phyloP scores from a whole-genome alignment of 92 coral and sea anemone species.

The Zoanthus sociatus region DNA sequence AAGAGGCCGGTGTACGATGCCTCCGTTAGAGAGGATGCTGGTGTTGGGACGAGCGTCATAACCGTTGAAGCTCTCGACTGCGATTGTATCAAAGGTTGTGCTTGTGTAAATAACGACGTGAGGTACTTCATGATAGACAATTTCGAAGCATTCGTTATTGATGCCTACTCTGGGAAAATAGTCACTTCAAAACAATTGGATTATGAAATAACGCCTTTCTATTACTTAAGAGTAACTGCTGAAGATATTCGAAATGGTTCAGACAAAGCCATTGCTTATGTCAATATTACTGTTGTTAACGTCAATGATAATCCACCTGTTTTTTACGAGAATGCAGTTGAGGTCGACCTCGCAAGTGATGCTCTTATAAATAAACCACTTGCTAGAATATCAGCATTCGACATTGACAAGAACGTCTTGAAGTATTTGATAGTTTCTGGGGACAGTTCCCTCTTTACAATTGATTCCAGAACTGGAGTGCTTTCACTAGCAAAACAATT shows the following conservation, averaged over 20 bases:
- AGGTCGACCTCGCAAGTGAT: slow-evolving; percentile 68
- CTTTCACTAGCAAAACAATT: slow-evolving; percentile 53
- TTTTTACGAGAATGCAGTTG: slow-evolving; percentile 57
- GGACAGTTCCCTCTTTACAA: slow-evolving; percentile 59
- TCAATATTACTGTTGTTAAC: slow-evolving; percentile 67
- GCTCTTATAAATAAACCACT: slow-evolving; percentile 68
- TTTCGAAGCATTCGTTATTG: slow-evolving; percentile 58
- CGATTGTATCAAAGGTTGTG: slow-evolving; percentile 79
- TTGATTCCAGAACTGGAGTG: slow-evolving; percentile 64
- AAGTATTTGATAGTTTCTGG: slow-evolving; percentile 63
- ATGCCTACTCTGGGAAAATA: slow-evolving; percentile 76
- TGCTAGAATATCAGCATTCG: slow-evolving; percentile 73
- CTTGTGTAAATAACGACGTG: slow-evolving; percentile 72
- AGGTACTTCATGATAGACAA: slow-evolving; percentile 63
- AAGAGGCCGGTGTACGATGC: slow-evolving; percentile 65
- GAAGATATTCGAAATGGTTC: slow-evolving; percentile 50
- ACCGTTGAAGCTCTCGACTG: slow-evolving; percentile 90
- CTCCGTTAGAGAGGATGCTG: slow-evolving; percentile 66
- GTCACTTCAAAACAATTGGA: slow-evolving; percentile 69
- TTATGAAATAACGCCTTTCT: slow-evolving; percentile 61
- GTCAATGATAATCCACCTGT: slow-evolving; percentile 80
- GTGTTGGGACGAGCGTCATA: slow-evolving; percentile 71
- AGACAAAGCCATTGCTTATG: slow-evolving; percentile 66
- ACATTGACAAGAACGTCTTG: slow-evolving; percentile 62
- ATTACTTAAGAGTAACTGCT: slow-evolving; percentile 66